Evolutionary conservation across 2,888 invertebrate species (phyloP), one percentile per base, ranked within the genome.

Genomic region (Lithosia quadra): DNA sequence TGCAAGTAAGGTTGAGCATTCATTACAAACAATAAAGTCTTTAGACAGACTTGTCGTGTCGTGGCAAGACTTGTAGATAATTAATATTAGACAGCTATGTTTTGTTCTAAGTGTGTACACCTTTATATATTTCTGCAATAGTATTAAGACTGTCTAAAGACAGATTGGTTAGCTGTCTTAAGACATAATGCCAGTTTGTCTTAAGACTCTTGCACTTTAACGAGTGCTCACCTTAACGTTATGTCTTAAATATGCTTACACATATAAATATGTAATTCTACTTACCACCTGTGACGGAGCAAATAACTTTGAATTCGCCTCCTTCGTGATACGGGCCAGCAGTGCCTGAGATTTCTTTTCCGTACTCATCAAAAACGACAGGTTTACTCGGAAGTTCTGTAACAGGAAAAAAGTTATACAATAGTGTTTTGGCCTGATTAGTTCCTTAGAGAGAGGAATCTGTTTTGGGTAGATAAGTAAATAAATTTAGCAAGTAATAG

Each of bases 291-390:
- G 95, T 95, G 67, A 97, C 97, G 74, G 97, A 95, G 90, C 97
- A 97, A 79, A 96, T 96, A 74, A 97, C 95, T 88, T 96, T 96
- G 95, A 97, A 96, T 81, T 96, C 96, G 53, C 96, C 96, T 55
- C 97, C 97, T 91, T 97, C 97, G 86, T 96, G 96, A 91, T 97
- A 97, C 65, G 97, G 97, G 64, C 97, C 97, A 34, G 97, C 97
- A 22, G 95, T 92, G 49, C 88, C 91, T 65, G 95, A 90, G 69
- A 97, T 95, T 83, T 96, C 96, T 82, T 96, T 96, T 39, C 97
- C 97, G 78, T 95, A 95, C 84, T 97, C 97, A 88, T 97, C 97
- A 86, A 97, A 96, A 85, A 97, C 97, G 81, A 95, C 96, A 69
- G 97, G 97, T 85, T 96, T 97, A 81, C 96, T 95, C 15, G 97